Base-by-base conservation (phyloP, 1,140 invertebrate species). In the Acromyrmex charruanus region DNA sequence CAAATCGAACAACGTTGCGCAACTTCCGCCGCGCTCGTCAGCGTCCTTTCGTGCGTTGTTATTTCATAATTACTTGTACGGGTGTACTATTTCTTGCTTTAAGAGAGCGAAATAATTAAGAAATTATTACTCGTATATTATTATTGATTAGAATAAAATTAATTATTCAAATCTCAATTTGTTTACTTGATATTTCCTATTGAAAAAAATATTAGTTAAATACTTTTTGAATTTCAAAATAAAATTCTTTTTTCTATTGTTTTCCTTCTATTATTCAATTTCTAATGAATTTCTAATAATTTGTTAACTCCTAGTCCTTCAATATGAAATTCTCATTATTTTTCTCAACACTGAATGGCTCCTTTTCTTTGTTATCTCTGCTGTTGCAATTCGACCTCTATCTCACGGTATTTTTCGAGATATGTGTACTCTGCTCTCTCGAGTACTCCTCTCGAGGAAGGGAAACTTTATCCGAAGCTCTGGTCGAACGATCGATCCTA, bases 1-100 rank as follows among this genome's bases (percentile, higher is more conserved):
- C 55, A 35, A 66, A 88, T 79, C 74, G 61, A 68, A 80, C 44
- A 65, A 25, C 74, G 28, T 18, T 59, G 25, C 77, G 61, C 21
- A 35, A 77, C 82, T 77, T 79, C 39, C 82, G 79, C 55, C 31
- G 53, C 49, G 61, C 72, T 66, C 51, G 87, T 77, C 75, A 77
- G n/a, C 68, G 75, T 72, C 35, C 86, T 66, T 18, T 21, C 58
- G 74, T n/a, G 31, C 53, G 53, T 59, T 69, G 25, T 58, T 72
- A 72, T 72, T 72, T 82, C 21, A 74, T 74, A 84, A 72, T 82
- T 82, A 69, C 63, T 44, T 55, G 12, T 16, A 69, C 28, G 53
- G 16, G 21, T 31, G n/a, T 68, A 28, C 18, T 55, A 55, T 68
- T 39, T 39, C 31, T 55, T 69, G 16, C 31, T 25, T 21, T 35